These are phyloP conservation scores for Oncorhynchus keta DNA, from an alignment of 2,113 vertebrate genomes.

Conservation along the genomic window DNA sequence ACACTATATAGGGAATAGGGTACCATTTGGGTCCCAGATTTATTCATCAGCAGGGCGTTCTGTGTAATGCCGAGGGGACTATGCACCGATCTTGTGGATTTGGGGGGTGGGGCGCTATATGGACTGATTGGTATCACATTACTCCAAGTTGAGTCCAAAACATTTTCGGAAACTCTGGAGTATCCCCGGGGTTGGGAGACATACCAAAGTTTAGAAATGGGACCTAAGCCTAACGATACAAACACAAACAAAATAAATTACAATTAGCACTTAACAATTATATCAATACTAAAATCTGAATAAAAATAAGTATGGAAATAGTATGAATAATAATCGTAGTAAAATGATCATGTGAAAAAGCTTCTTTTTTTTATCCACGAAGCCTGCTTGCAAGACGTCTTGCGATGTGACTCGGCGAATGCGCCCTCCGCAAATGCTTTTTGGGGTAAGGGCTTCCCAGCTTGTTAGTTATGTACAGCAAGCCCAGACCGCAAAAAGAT, in stretches of 20 bases:
- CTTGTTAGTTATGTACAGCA: slow-evolving; percentile 93
- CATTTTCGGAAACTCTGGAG: slow-evolving; percentile 22
- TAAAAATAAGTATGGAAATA: slow-evolving; percentile 4
- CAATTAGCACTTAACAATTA: neutral
- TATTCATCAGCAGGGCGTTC: slow-evolving; percentile 8
- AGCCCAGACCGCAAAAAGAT: slow-evolving; percentile 97
- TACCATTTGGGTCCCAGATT: too few relatives aligned
- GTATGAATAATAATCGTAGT: slow-evolving; percentile 29
- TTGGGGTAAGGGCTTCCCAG: slow-evolving; percentile 99
- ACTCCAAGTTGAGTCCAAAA: slow-evolving; percentile 42
- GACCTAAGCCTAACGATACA: neutral
- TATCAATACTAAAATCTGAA: slow-evolving; percentile 29
- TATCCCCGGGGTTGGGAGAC: neutral
- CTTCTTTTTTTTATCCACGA: slow-evolving; percentile 39
- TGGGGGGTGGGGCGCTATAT: slow-evolving; percentile 3
- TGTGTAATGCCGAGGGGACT: slow-evolving; percentile 37
- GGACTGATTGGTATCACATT: slow-evolving; percentile 35
- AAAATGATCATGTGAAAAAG: slow-evolving; percentile 43
- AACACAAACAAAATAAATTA: neutral
- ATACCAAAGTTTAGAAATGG: neutral
- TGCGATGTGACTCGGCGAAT: slow-evolving; percentile 77
- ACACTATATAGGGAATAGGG: too few relatives aligned
- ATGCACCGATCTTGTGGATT: slow-evolving; percentile 32
- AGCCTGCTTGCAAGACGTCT: slow-evolving; percentile 43
- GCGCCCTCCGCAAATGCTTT: slow-evolving; percentile 98